Base-by-base conservation (phyloP, 2,113 vertebrate species). In the Callorhinus ursinus region DNA sequence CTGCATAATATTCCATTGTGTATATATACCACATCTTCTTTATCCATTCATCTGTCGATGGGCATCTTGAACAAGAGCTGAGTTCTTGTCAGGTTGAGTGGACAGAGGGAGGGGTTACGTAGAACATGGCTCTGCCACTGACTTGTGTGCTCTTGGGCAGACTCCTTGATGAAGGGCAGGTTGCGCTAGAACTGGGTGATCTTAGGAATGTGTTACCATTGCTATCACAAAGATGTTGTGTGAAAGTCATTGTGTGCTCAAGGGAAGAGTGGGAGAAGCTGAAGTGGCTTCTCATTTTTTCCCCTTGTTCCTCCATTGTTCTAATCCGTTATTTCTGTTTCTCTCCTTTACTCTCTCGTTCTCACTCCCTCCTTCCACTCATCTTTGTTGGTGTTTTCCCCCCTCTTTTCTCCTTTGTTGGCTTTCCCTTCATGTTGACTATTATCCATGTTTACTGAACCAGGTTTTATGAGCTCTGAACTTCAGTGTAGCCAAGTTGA, bases 201-300 rank as follows among this genome's bases (percentile, higher is more conserved):
- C 33, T 12, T 74, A 26, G 19, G 65, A 28, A 8, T 4, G 1
- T 63, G 11, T 61, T 9, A 2, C 31, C 28, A 26, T 49, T 71
- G 49, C 12, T 51, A 0, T 55, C 55, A 1, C 39, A 33, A 63
- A 80, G 57, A 51, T 65, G 0, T 13, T 10, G 4, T 1, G 0
- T 10, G 84, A 24, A 79, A 88, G 74, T 49, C 4, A 16, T 39
- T 7, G 0, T 57, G 8, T 76, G 15, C 26, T 53, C 42, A 39
- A 61, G 69, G 76, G 21, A 96, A 91, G 15, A 51, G 2, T 22
- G 42, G 22, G 21, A 61, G 92, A 39, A 24, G 24, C 14, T 31
- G 26, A 84, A 7, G 77, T 67, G 21, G 3, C 8, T 5, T 46
- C 5, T 93, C 39, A n/a, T 51, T 80, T 79, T 22, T 9, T 13